phyloP scores from a whole-genome alignment of 1,140 invertebrate species.

The Teleopsis dalmanni region DNA sequence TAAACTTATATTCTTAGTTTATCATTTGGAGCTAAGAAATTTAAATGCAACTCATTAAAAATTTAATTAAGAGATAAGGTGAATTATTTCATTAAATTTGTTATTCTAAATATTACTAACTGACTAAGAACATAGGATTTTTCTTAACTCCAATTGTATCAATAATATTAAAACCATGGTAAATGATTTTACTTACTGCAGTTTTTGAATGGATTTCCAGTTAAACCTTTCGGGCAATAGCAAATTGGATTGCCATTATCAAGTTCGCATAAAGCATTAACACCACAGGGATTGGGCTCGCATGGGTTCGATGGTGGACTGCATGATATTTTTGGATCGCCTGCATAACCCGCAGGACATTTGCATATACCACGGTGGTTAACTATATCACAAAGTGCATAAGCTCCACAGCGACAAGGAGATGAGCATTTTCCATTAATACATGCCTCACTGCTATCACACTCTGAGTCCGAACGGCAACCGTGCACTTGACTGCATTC shows the following conservation, averaged over 20 bases:
- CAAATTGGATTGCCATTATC: conserved; percentile 82
- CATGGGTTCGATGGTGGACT: conserved; percentile 63
- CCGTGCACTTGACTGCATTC: conserved; percentile 61
- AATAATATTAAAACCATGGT: not conserved
- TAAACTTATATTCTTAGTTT: no score
- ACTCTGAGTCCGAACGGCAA: conserved; percentile 62
- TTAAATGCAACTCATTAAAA: no score
- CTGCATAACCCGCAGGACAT: conserved; percentile 66
- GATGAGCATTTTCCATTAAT: conserved; percentile 65
- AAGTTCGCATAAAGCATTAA: conserved; percentile 74
- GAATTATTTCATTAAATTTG: not conserved
- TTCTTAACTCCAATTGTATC: not conserved
- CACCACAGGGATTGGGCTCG: conserved; percentile 74
- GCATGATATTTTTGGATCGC: conserved; percentile 58
- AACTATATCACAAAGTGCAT: conserved; percentile 68
- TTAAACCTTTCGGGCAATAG: conserved; percentile 79
- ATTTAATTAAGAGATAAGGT: no score
- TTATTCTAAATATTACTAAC: no score
- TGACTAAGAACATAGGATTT: not conserved
- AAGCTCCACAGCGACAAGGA: conserved; percentile 67
- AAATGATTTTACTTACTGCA: conserved; percentile 65
- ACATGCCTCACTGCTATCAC: conserved; percentile 61
- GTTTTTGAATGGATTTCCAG: conserved; percentile 84
- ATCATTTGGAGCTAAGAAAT: no score
- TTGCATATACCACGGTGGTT: conserved; percentile 67